These are phyloP conservation scores for Taenaris catops DNA, from an alignment of 2,888 invertebrate species.

Conservation along the genomic window DNA sequence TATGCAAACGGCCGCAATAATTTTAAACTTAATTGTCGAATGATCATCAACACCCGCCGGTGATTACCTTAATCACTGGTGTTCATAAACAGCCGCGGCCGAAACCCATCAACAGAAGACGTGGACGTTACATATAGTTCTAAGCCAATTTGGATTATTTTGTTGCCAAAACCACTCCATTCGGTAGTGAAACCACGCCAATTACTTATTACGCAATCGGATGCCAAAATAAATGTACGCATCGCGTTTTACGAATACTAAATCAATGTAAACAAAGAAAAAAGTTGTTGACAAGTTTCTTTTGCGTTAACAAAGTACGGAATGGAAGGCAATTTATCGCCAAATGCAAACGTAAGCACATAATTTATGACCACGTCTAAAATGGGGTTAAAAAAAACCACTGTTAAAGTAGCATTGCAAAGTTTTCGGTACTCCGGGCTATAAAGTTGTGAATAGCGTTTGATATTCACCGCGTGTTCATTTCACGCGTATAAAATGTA, in stretches of 20 bases:
- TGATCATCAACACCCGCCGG: constrained; percentile 28
- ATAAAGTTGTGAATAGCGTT: constrained; percentile 61
- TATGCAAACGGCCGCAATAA: constrained; percentile 28
- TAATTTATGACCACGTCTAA: constrained; percentile 63
- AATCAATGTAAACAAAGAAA: constrained; percentile 22
- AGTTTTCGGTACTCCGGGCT: constrained; percentile 42
- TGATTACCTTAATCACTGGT: constrained; percentile 37
- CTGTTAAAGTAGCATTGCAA: constrained; percentile 26
- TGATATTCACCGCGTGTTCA: constrained; percentile 43
- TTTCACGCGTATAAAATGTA: constrained; percentile 72
- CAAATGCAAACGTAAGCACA: constrained; percentile 63
- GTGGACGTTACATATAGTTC: no score
- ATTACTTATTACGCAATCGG: no score
- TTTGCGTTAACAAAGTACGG: constrained; percentile 33
- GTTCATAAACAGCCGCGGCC: no score
- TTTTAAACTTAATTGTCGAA: constrained; percentile 29
- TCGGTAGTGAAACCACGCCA: no score
- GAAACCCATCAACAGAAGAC: no score
- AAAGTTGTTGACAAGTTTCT: constrained; percentile 50
- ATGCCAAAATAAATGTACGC: no score
- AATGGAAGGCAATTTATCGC: constrained; percentile 66
- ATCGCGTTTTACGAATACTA: no score
- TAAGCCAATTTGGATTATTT: no score
- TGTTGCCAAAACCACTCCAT: no score
- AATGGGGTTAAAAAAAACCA: constrained; percentile 43